Base-by-base conservation (phyloP, 2,888 invertebrate species). In the Nysson spinosus region DNA sequence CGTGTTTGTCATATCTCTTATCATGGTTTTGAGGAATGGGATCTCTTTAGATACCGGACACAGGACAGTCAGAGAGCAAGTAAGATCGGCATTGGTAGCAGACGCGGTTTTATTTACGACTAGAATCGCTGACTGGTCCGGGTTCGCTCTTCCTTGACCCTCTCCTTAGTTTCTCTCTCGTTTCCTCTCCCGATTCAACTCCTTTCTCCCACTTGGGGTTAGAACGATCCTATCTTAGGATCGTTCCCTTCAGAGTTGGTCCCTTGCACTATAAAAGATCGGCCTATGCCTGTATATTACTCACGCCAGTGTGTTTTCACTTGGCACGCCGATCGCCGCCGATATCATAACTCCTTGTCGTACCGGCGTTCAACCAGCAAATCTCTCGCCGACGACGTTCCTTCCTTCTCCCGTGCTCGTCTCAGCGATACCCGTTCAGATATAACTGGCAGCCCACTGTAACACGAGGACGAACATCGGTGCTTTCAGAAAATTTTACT, bases 271-370 rank as follows among this genome's bases (percentile, higher is more conserved):
- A 78, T 83, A 85, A 85, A 86, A 84, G 81, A 85, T 85, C 85
- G 82, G 80, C 82, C 83, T 81, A 78, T 78, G 82, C 81, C 82
- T 83, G 85, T 86, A 86, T 87, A 86, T 87, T 87, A 87, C 86
- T 87, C 86, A 86, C 85, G 83, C 83, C 85, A 83, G 79, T 80
- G 84, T 85, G 83, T 86, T 86, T 86, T 87, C 86, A 87, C 86
- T 86, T 84, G 83, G 84, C 84, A 73, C 81, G 77, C 82, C 84
- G 86, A 86, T 87, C 86, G 85, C 76, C 74, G 76, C 85, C 84
- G 86, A 87, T 87, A 87, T 86, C 86, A 87, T 87, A 87, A 86
- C 85, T 86, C 86, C 83, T 82, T 87, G 86, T 86, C 86, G 83
- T 82, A 81, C 76, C 81, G 79, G 75, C 81, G 79, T 81, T 83